A percentile compares a stretch with the other conserved stretches of the same genome.
Conservation (phyloP, 2,888 invertebrate species). For the Drosophila robusta region DNA sequence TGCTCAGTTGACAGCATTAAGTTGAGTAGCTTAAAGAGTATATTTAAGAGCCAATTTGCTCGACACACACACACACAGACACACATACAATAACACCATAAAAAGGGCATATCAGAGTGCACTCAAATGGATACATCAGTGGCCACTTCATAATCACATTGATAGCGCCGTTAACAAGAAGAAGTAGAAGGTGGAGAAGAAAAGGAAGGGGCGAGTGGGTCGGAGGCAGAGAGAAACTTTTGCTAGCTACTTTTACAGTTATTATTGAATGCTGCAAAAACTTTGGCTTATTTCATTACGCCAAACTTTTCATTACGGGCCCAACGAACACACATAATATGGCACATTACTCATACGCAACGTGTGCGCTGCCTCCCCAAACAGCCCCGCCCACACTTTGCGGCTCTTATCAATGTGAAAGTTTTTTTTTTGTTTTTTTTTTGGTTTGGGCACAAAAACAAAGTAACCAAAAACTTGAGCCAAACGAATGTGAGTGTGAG, state of each 20-base stretch:
- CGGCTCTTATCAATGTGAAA: slow-evolving; percentile 66
- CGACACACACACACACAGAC: background rate
- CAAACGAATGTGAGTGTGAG: slow-evolving; percentile 10
- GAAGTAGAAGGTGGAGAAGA: background rate
- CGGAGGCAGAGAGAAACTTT: slow-evolving; percentile 53
- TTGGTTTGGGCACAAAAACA: slow-evolving; percentile 56
- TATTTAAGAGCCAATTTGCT: slow-evolving; percentile 12
- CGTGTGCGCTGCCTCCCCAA: slow-evolving; percentile 11
- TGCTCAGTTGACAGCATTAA: background rate
- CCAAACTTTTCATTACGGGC: slow-evolving; percentile 74
- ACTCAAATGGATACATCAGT: slow-evolving; percentile 58
- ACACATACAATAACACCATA: background rate
- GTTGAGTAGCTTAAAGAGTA: background rate
- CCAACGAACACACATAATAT: slow-evolving; percentile 10
- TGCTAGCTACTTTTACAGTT: slow-evolving; percentile 77
- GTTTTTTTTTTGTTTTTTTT: slow-evolving; percentile 39
- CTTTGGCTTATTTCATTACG: slow-evolving; percentile 78
- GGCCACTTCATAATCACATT: slow-evolving; percentile 70
- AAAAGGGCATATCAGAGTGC: slow-evolving; percentile 30
- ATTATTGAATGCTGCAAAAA: slow-evolving; percentile 78
- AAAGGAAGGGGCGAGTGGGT: slow-evolving; percentile 1
- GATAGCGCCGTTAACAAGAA: slow-evolving; percentile 35
- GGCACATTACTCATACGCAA: slow-evolving; percentile 61
- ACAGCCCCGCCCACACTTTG: slow-evolving; percentile 26
- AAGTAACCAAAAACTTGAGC: slow-evolving; percentile 68